Percentiles rank a stretch among this genome's conserved stretches.
These are phyloP conservation scores for Rafetus swinhoei DNA, from an alignment of 2,113 vertebrate species.

Conservation along the genomic window DNA sequence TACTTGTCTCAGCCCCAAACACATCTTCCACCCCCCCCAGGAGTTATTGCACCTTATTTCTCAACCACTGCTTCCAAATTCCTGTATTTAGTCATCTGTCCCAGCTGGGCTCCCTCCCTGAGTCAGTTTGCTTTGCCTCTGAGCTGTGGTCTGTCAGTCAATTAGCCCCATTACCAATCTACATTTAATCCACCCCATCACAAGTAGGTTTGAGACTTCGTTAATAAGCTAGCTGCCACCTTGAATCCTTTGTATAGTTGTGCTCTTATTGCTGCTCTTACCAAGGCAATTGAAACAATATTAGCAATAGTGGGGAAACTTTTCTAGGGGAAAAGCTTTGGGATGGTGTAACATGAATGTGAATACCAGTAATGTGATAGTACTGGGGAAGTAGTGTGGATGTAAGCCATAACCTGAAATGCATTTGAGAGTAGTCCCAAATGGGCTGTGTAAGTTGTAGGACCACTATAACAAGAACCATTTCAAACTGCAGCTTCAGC, in stretches of 20 bases:
- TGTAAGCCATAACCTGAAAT: neutral
- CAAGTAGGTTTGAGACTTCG: neutral
- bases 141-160: neutral
- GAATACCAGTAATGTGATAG: constrained; percentile 36
- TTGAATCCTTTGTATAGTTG: neutral
- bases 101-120: neutral
- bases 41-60: too few species aligned
- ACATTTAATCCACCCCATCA: neutral
- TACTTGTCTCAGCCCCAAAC: too few species aligned
- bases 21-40: too few species aligned
- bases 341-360: neutral
- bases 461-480: constrained; percentile 33
- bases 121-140: neutral
- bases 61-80: too few species aligned
- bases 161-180: too few species aligned
- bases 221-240: neutral
- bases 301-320: accelerated
- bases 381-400: constrained; percentile 24
- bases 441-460: constrained; percentile 5
- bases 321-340: neutral
- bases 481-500: constrained; percentile 2
- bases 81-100: too few species aligned
- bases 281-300: neutral
- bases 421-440: neutral
- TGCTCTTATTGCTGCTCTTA: neutral